These are phyloP conservation scores for Enteromius trimaculatus DNA, from an alignment of 2,797 vertebrate species.

Conservation along the genomic window DNA sequence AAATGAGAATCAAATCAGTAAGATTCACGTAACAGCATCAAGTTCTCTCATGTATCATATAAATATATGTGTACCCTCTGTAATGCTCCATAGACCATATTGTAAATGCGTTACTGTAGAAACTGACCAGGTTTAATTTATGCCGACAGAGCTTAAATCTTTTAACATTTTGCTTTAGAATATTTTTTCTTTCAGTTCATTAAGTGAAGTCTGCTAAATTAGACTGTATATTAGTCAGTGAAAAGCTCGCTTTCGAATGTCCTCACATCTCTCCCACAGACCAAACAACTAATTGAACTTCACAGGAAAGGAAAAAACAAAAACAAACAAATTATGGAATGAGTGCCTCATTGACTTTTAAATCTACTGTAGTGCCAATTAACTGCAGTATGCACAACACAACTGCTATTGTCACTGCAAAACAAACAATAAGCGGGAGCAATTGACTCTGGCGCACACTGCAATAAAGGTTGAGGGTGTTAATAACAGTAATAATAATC, in stretches of 20 bases:
- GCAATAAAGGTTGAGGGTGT: constrained; percentile 45
- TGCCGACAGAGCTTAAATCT: not conserved
- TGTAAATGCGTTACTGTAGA: constrained; percentile 2
- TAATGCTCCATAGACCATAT: not conserved
- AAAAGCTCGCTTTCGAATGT: not conserved
- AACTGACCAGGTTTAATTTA: not conserved
- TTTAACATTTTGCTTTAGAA: not conserved
- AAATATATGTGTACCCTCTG: not conserved
- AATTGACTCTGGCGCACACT: not conserved
- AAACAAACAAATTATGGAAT: not conserved
- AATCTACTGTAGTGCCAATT: constrained; percentile 33
- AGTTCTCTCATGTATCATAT: not conserved
- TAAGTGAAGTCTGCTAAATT: not conserved
- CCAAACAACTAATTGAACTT: constrained; percentile 10
- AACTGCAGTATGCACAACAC: constrained; percentile 18
- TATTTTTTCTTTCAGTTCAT: not conserved
- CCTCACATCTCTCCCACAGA: not conserved
- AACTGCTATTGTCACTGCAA: constrained; percentile 7
- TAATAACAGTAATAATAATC: constrained; percentile 50
- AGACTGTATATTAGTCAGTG: constrained; percentile 3
- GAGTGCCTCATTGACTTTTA: constrained; percentile 18
- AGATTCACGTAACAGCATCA: not conserved
- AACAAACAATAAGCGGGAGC: not conserved
- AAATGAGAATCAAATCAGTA: not conserved
- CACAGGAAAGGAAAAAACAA: not conserved